Percentiles rank a stretch among this genome's conserved stretches.
These are phyloP conservation scores for Cyphomyrus discorhynchus DNA, from an alignment of 2,113 vertebrate species.

Conservation along the genomic window DNA sequence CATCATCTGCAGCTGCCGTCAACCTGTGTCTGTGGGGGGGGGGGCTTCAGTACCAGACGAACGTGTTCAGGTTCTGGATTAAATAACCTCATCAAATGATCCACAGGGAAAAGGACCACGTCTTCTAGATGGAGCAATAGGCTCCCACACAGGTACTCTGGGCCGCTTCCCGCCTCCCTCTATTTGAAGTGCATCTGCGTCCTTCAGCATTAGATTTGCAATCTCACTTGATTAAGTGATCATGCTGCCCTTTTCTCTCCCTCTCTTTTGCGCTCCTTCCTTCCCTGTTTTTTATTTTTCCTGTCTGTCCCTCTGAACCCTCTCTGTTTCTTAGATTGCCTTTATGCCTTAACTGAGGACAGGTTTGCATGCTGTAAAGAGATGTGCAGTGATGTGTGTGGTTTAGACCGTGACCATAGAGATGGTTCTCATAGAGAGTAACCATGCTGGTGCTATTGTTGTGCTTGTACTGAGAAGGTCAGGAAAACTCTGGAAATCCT, in stretches of 20 bases:
- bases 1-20: neutral
- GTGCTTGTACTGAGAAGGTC: neutral
- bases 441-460: neutral
- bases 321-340: constrained; percentile 43
- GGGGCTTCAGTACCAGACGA: neutral
- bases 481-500: constrained; percentile 17
- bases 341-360: constrained; percentile 53
- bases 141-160: constrained; percentile 8
- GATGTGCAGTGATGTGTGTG: constrained; percentile 35
- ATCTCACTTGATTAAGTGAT: neutral
- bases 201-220: neutral
- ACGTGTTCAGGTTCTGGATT: neutral
- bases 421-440: neutral
- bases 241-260: constrained; percentile 19
- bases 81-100: neutral
- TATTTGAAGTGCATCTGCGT: constrained; percentile 7
- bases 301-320: constrained; percentile 20
- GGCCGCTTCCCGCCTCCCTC: neutral
- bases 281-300: constrained; percentile 20
- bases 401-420: neutral
- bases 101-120: constrained; percentile 13
- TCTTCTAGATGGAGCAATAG: constrained; percentile 10
- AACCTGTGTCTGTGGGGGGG: neutral
- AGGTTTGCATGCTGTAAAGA: constrained; percentile 61
- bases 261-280: constrained; percentile 17